Evolutionary conservation across 2,113 vertebrate species (phyloP).

Genomic region (Clarias macrocephalus): DNA sequence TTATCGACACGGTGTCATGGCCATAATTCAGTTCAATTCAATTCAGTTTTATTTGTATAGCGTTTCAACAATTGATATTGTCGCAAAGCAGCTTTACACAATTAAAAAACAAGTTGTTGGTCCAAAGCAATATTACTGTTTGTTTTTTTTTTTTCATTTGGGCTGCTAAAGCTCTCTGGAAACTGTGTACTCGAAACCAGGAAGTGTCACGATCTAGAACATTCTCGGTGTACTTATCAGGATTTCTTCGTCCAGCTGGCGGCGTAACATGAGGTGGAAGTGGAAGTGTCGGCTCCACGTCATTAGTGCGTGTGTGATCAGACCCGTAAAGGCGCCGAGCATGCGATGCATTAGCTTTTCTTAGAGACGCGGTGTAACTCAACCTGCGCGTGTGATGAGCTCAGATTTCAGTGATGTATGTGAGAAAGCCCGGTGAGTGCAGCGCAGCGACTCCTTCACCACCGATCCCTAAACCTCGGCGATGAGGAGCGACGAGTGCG

Average conservation of each 20-base stretch:
- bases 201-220: neutral
- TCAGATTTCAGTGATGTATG: neutral
- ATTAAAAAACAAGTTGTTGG: neutral
- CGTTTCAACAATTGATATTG: no score
- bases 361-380: slow-evolving; percentile 11
- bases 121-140: no score
- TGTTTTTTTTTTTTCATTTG: neutral
- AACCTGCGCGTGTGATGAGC: slow-evolving; percentile 4
- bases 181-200: neutral
- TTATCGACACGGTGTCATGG: no score
- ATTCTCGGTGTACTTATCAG: neutral
- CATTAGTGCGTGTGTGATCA: neutral
- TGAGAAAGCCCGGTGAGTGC: neutral
- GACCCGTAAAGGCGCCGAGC: slow-evolving; percentile 8
- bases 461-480: neutral
- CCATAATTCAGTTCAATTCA: no score
- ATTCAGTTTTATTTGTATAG: no score
- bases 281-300: neutral
- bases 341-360: slow-evolving; percentile 26
- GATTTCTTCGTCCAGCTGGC: neutral
- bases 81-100: no score
- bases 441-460: neutral
- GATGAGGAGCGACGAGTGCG: slow-evolving; percentile 14
- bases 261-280: slow-evolving; percentile 20
- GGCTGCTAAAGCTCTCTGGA: neutral